Evolutionary conservation across 1,140 invertebrate genomes (phyloP), one percentile per base, ranked within the genome.

Genomic region (Ceratoteleas bidentatus): DNA sequence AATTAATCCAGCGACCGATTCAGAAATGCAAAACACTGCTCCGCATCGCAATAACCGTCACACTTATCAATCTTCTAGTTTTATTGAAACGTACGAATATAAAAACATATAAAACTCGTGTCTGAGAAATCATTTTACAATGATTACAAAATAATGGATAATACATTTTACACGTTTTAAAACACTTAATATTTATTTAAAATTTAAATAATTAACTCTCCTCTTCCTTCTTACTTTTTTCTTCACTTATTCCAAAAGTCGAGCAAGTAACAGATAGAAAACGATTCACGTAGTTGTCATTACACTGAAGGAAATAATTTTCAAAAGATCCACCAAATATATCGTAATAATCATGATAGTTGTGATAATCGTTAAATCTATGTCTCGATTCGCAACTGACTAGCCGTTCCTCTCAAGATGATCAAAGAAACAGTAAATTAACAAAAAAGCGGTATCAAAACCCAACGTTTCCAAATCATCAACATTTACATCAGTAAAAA

Each of bases 171-270:
- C 62, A 80, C 50, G 50, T 80, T 80, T 80, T 68, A 24, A 80
- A 80, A 80, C 77, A 80, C 69, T 80, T 80, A 80, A 73, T 74
- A 72, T 79, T 79, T 79, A 79, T 79, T 80, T 80, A 80, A 73
- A 80, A 80, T 80, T 80, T 80, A 68, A 80, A 80, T 80, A 80
- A 80, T 80, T 80, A 74, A 74, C 69, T 80, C 38, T 72, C 43
- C 54, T 66, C 36, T 36, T 68, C 7, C 36, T 38, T 65, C 9
- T 7, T 60, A 52, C 33, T 36, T 62, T 24, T 56, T 13, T 33
- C 58, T 64, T 61, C 49, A 57, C 45, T 69, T 61, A 61, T 49
- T 64, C 33, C 47, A 58, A 80, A 80, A 66, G 52, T 77, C 24
- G 38, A 69, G 73, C 64, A 65, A 65, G 10, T 68, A 78, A 70